Conservation (phyloP, 1,140 invertebrate genomes). For the Samia ricini region DNA sequence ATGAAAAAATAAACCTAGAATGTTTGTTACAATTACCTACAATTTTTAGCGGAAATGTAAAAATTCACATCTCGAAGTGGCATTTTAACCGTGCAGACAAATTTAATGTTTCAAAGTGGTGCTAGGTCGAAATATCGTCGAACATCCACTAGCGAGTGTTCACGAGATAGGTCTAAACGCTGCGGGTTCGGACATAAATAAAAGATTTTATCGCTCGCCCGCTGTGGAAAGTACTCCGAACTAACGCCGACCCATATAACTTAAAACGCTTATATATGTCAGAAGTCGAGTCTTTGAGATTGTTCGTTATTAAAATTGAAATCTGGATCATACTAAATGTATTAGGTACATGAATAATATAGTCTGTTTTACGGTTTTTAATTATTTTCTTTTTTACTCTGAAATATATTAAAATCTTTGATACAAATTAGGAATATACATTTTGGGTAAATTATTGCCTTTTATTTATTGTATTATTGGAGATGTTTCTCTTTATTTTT, state of each 20-base stretch:
- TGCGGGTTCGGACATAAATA: slow-evolving; percentile 25
- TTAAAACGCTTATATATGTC: slow-evolving; percentile 16
- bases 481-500: too few relatives aligned
- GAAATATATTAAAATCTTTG: too few relatives aligned
- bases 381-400: too few relatives aligned
- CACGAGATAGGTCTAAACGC: slow-evolving; percentile 12
- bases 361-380: too few relatives aligned
- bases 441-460: too few relatives aligned
- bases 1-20: too few relatives aligned
- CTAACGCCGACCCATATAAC: slow-evolving; percentile 7
- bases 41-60: not conserved
- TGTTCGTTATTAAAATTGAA: not conserved
- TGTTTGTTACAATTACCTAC: not conserved
- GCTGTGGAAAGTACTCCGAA: not conserved
- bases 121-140: slow-evolving; percentile 9
- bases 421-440: too few relatives aligned
- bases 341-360: not conserved
- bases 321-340: not conserved
- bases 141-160: slow-evolving; percentile 2
- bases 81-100: not conserved
- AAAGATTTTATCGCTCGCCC: slow-evolving; percentile 29
- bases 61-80: not conserved
- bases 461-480: too few relatives aligned
- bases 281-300: slow-evolving; percentile 6
- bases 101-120: slow-evolving; percentile 9